These are phyloP conservation scores for Sebastolobus altivelis DNA, from an alignment of 2,797 vertebrate genomes.

Conservation along the genomic window DNA sequence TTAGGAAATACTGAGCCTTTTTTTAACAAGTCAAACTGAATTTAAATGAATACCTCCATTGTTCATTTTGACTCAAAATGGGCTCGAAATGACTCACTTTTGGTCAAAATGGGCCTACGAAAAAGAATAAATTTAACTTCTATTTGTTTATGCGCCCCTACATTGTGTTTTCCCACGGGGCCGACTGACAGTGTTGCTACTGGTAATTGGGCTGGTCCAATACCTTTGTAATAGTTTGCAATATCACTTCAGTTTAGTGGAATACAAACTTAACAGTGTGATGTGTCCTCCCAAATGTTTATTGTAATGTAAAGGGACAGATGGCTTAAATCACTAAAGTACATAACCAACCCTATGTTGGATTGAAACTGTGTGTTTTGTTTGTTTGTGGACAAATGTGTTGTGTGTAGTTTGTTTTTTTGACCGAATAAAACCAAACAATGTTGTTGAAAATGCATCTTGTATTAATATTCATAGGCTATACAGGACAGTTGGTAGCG, in stretches of 20 bases:
- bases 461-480: conserved; percentile 11
- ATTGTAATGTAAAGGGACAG: neutral
- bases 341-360: neutral
- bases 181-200: neutral
- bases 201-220: neutral
- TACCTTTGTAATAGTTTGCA: neutral
- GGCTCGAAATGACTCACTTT: no score
- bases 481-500: neutral
- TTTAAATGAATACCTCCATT: neutral
- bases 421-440: neutral
- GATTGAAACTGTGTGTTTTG: neutral
- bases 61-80: neutral
- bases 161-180: neutral
- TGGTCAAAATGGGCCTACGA: no score
- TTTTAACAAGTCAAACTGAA: neutral
- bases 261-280: neutral
- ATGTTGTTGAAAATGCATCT: neutral
- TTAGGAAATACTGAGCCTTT: neutral
- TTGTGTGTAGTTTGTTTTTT: neutral
- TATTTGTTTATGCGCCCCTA: neutral
- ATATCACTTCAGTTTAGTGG: neutral
- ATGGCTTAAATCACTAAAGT: neutral
- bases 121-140: no score
- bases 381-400: neutral
- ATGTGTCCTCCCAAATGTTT: neutral